These are phyloP conservation scores for Limnodromus scolopaceus DNA, from an alignment of 2,797 vertebrate species.

Conservation along the genomic window DNA sequence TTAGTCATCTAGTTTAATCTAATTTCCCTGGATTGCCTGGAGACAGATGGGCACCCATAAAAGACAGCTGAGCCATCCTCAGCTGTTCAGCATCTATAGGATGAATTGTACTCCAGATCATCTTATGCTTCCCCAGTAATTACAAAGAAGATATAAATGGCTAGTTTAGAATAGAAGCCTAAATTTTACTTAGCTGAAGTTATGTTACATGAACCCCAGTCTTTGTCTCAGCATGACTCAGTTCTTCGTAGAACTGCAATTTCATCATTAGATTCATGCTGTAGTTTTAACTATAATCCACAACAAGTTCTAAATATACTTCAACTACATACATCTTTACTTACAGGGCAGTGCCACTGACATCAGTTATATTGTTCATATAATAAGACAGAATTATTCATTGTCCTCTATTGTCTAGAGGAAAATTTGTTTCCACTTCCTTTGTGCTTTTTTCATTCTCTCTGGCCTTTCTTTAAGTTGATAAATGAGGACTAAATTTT, in stretches of 20 bases:
- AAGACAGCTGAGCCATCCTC: neutral
- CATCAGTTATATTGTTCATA: neutral
- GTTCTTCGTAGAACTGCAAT: neutral
- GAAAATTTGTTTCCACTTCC: neutral
- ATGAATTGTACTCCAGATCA: neutral
- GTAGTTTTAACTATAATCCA: neutral
- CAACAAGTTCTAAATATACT: neutral
- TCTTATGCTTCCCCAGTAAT: neutral
- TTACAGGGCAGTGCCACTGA: neutral
- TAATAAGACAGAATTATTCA: neutral
- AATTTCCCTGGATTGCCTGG: neutral
- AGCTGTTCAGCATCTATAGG: neutral
- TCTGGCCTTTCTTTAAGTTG: neutral
- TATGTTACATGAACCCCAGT: neutral
- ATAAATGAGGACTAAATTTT: neutral
- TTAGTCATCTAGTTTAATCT: neutral
- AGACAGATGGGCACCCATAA: neutral
- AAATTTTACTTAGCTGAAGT: neutral
- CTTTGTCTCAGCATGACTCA: neutral
- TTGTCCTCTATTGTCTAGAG: neutral
- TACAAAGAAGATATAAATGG: neutral
- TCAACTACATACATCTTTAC: neutral
- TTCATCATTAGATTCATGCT: neutral
- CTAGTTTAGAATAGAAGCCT: neutral
- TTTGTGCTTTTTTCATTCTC: neutral